Percentiles rank a stretch among this genome's conserved stretches.
phyloP scores from a whole-genome alignment of 1,140 invertebrate species.

The Stenopsyche tienmushanensis region DNA sequence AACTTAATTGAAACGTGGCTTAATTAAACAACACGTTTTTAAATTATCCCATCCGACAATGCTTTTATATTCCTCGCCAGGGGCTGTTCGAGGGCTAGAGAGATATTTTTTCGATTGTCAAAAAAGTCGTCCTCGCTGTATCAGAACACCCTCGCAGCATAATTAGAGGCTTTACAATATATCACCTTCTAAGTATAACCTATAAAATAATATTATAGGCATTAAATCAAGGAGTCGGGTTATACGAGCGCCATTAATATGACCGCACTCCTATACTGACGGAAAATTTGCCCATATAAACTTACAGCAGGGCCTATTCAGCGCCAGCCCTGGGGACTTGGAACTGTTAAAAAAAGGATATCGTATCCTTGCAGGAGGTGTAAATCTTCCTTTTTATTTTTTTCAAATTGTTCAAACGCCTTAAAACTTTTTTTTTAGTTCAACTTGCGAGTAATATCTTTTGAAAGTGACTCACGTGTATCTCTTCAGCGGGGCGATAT shows the following conservation, averaged over 20 bases:
- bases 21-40: not conserved
- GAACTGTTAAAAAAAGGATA: no score
- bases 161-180: conserved; percentile 9
- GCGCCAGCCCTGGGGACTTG: no score
- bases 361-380: no score
- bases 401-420: no score
- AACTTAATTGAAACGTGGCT: not conserved
- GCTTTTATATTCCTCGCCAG: not conserved
- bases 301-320: no score
- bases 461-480: no score
- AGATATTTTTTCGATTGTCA: not conserved
- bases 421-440: no score
- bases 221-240: conserved; percentile 14
- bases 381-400: no score
- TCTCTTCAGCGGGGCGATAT: no score
- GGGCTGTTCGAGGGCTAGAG: not conserved
- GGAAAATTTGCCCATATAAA: no score
- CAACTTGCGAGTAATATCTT: no score
- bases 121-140: no score
- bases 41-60: not conserved
- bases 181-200: conserved; percentile 5
- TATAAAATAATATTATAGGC: conserved; percentile 14
- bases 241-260: conserved; percentile 19
- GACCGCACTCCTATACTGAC: conserved; percentile 1
- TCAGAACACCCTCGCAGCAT: not conserved